Base-by-base conservation (phyloP, 2,797 vertebrate species). In the Acipenser ruthenus region DNA sequence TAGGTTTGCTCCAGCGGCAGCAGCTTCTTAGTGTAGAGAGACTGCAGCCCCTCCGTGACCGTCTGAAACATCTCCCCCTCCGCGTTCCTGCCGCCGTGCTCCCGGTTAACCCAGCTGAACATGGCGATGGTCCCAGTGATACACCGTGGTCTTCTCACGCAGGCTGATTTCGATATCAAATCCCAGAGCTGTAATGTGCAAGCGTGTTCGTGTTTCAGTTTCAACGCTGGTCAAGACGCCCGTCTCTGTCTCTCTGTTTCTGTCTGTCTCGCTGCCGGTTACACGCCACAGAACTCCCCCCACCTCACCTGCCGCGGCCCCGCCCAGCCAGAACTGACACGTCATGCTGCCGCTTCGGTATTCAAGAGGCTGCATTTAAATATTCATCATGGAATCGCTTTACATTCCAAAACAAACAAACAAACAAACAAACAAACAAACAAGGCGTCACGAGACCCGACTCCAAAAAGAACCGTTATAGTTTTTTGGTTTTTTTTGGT, bases 1-100 rank as follows among this genome's bases (percentile, higher is more conserved):
- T 97, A 97, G 2, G 91, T 86, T 67, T 98, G 94, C 80, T 98
- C 95, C 83, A 98, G 87, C 11, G 95, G 95, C 78, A 96, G 86
- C 79, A 98, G 87, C 88, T 95, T 96, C 79, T 89, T 92, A 69
- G 79, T 77, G 79, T 96, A 98, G 3, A 97, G 93, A 65, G 79
- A 87, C 69, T 93, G 90, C 73, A 98, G 89, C 2, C 93, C 94
- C 60, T 93, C 94, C 0, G 94, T 95, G 66, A 98, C 95, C 11
- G 95, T 95, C 74, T 93, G 92, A 80, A 95, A 94, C 77, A 95
- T 89, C 72, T 96, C 90, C 8, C 89, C 80, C 0, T 90, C 87
- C 72, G 87, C 82, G 79, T 83, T 82, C 67, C 88, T 88, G 50
- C 90, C 92, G 50, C 89, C 90, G 7, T 91, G 88, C 79, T 97